A percentile compares a stretch with the other conserved stretches of the same genome.
phyloP scores from a whole-genome alignment of 30 jellyfish, hydroid and myxozoan species.

The Nemopilema nomurai region DNA sequence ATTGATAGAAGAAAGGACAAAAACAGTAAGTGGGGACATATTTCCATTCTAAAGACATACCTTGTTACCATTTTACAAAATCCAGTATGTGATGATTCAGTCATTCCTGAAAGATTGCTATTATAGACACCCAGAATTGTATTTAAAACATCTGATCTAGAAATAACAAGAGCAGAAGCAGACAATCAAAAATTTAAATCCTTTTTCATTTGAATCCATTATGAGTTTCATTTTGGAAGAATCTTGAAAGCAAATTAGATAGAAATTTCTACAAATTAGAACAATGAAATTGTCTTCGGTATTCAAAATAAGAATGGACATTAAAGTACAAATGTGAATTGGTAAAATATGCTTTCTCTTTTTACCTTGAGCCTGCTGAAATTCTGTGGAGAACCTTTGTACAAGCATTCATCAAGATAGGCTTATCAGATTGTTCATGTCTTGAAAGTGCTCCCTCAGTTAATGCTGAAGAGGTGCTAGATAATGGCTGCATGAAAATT shows the following conservation, averaged over 20 bases:
- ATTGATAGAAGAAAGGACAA: not conserved
- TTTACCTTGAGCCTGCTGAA: conserved; percentile 66
- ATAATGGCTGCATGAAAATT: conserved; percentile 46
- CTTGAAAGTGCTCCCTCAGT: conserved; percentile 84
- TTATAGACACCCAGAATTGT: conserved; percentile 49
- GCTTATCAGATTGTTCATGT: conserved; percentile 83
- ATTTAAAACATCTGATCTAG: conserved; percentile 56
- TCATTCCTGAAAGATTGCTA: conserved; percentile 41
- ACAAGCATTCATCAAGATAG: conserved; percentile 61
- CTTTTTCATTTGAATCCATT: not conserved
- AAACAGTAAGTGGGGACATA: not conserved
- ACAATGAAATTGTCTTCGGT: too few species aligned
- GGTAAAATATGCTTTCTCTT: not conserved
- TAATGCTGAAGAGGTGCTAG: conserved; percentile 52
- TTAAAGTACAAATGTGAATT: not conserved
- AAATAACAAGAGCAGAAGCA: not conserved
- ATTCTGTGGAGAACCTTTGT: conserved; percentile 47
- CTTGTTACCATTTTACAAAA: conserved; percentile 71
- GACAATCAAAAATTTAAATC: not conserved
- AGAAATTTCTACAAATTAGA: not conserved
- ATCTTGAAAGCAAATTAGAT: too few species aligned
- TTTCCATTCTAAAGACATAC: conserved; percentile 27
- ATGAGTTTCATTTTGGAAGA: too few species aligned
- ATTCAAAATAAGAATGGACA: too few species aligned
- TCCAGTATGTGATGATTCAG: conserved; percentile 63